Evolutionary conservation across 2,113 vertebrate species (phyloP).

Genomic region (Symphodus melops): DNA sequence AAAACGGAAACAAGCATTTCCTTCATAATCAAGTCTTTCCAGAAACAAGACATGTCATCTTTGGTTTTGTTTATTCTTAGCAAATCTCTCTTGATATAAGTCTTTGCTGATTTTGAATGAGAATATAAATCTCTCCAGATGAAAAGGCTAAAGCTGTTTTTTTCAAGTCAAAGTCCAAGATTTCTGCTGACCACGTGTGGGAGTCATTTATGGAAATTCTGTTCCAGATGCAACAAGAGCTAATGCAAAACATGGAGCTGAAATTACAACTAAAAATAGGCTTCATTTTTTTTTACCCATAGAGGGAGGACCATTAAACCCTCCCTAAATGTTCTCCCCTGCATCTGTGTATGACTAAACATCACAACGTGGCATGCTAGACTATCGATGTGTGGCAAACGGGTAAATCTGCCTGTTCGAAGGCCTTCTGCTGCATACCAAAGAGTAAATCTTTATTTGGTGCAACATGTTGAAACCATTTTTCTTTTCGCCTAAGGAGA

Average conservation of each 20-base stretch:
- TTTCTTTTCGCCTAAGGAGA: not conserved
- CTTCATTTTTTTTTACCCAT: not conserved
- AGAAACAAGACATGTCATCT: not conserved
- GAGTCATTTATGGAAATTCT: not conserved
- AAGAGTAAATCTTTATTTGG: not conserved
- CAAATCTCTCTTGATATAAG: not conserved
- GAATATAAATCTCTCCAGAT: not conserved
- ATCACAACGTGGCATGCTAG: not conserved
- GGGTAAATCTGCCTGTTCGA: not conserved
- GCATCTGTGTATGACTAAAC: not conserved
- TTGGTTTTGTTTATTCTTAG: not conserved
- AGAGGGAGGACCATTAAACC: not conserved
- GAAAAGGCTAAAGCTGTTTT: not conserved
- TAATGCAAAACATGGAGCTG: not conserved
- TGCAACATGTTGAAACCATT: not conserved
- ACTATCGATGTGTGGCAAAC: not conserved
- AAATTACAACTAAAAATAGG: not conserved
- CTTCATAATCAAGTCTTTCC: not conserved
- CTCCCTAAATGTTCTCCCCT: too few species aligned
- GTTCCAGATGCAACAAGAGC: not conserved
- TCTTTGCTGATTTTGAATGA: not conserved
- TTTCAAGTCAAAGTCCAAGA: not conserved
- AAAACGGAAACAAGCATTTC: not conserved
- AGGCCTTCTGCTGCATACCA: not conserved
- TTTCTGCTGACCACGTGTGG: conserved; percentile 13